Evolutionary conservation across 2,888 invertebrate genomes (phyloP).

Genomic region (Athalia rosae): DNA sequence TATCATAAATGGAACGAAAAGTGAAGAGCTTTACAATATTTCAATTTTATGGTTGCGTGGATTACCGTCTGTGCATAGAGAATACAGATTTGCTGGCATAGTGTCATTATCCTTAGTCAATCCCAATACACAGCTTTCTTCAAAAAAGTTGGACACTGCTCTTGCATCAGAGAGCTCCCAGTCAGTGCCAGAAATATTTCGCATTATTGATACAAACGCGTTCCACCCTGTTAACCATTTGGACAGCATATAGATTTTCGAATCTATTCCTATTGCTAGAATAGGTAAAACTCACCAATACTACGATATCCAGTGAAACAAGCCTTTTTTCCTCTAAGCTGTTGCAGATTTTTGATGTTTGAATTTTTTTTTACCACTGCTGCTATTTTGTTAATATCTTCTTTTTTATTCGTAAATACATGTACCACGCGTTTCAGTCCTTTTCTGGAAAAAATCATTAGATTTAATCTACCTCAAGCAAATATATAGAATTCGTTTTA

Average conservation of each 20-base stretch:
- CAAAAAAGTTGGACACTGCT: slow-evolving; percentile 80
- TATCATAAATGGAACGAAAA: background rate
- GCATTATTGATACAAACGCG: slow-evolving; percentile 60
- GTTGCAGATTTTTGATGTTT: slow-evolving; percentile 77
- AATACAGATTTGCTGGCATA: slow-evolving; percentile 57
- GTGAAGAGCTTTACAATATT: background rate
- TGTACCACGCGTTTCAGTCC: slow-evolving; percentile 78
- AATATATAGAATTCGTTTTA: slow-evolving; percentile 3
- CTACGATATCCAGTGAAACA: slow-evolving; percentile 90
- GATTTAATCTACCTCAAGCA: background rate
- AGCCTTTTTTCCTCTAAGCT: slow-evolving; percentile 82
- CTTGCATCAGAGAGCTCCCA: slow-evolving; percentile 66
- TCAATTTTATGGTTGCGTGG: background rate
- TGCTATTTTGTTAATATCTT: slow-evolving; percentile 79
- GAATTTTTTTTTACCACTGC: slow-evolving; percentile 81
- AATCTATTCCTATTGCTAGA: background rate
- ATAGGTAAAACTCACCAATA: slow-evolving; percentile 77
- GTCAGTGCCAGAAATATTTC: slow-evolving; percentile 53
- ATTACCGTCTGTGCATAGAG: slow-evolving; percentile 57
- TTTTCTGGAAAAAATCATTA: slow-evolving; percentile 73
- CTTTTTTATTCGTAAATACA: slow-evolving; percentile 77
- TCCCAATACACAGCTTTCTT: slow-evolving; percentile 78
- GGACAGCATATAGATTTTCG: too few relatives aligned
- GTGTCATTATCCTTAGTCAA: slow-evolving; percentile 46
- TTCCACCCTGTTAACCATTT: slow-evolving; percentile 64